Percentiles rank a stretch among this genome's conserved stretches.
Conservation (phyloP, 2,113 vertebrate species). For the Oryzias melastigma region DNA sequence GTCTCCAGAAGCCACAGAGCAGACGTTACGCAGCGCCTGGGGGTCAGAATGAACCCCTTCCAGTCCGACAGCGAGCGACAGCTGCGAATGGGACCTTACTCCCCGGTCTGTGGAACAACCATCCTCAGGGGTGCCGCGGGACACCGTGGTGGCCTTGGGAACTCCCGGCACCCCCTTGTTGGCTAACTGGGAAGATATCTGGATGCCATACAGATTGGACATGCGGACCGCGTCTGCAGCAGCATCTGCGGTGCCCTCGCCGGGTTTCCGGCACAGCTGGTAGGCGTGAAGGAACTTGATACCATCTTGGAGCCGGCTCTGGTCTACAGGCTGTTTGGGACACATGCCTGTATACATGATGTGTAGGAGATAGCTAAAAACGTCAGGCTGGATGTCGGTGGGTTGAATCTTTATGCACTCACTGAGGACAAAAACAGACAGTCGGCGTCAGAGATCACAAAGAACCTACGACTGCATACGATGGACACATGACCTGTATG, state of each 20-base stretch:
- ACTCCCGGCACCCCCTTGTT: constrained; percentile 72
- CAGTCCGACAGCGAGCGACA: constrained; percentile 84
- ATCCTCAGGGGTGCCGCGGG: constrained; percentile 58
- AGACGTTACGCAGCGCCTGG: constrained; percentile 68
- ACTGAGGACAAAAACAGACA: constrained; percentile 62
- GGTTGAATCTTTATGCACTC: constrained; percentile 99
- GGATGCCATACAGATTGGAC: constrained; percentile 96
- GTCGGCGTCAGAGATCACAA: neutral
- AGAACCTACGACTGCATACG: neutral
- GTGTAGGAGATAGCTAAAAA: constrained; percentile 97
- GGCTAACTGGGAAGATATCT: constrained; percentile 91
- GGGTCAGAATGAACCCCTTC: constrained; percentile 78
- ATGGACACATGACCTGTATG: no score
- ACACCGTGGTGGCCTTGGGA: constrained; percentile 69
- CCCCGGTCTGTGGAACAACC: constrained; percentile 62
- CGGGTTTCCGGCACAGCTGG: constrained; percentile 85
- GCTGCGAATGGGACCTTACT: constrained; percentile 79
- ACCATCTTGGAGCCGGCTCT: constrained; percentile 89
- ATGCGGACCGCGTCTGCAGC: constrained; percentile 82
- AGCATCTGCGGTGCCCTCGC: constrained; percentile 77
- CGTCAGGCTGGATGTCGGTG: constrained; percentile 95
- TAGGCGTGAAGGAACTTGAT: constrained; percentile 95
- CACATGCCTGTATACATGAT: constrained; percentile 97
- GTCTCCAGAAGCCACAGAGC: constrained; percentile 75
- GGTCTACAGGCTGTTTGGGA: constrained; percentile 91